phyloP scores from a whole-genome alignment of 1,140 invertebrate species.

The Battus philenor region DNA sequence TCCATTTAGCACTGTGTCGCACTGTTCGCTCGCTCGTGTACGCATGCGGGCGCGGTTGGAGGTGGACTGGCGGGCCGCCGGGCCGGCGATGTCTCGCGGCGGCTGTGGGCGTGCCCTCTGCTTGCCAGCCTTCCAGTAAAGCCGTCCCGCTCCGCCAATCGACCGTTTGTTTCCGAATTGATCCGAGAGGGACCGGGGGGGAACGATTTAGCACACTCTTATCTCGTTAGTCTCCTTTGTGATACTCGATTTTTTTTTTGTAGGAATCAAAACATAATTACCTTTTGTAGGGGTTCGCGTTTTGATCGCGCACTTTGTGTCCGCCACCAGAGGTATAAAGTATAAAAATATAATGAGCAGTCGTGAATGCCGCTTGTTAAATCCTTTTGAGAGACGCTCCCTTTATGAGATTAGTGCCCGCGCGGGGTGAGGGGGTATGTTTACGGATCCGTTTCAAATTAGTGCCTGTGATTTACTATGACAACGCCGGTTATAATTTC shows the following conservation, averaged over 20 bases:
- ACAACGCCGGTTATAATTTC: slow-evolving; percentile 38
- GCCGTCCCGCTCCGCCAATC: slow-evolving; percentile 64
- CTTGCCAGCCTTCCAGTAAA: slow-evolving; percentile 32
- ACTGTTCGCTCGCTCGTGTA: slow-evolving; percentile 57
- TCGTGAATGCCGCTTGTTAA: slow-evolving; percentile 72
- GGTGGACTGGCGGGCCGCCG: slow-evolving; percentile 55
- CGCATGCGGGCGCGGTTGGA: slow-evolving; percentile 69
- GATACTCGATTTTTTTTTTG: slow-evolving; percentile 62
- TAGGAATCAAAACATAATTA: slow-evolving; percentile 76
- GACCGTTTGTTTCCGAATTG: slow-evolving; percentile 59
- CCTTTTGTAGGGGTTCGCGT: slow-evolving; percentile 73
- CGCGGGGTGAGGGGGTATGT: slow-evolving; percentile 32
- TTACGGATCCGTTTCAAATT: slow-evolving; percentile 69
- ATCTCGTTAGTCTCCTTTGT: slow-evolving; percentile 75
- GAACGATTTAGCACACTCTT: slow-evolving; percentile 74
- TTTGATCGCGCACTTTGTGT: slow-evolving; percentile 72
- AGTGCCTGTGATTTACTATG: slow-evolving; percentile 58
- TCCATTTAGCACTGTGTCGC: slow-evolving; percentile 69
- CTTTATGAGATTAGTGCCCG: slow-evolving; percentile 65
- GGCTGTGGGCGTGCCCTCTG: slow-evolving; percentile 31
- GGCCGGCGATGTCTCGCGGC: slow-evolving; percentile 32
- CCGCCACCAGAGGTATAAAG: slow-evolving; percentile 65
- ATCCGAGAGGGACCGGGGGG: slow-evolving; percentile 60
- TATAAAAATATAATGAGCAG: slow-evolving; percentile 75
- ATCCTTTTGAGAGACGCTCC: slow-evolving; percentile 66